Percentiles rank a stretch among this genome's conserved stretches.
Evolutionary conservation across 2,797 vertebrate genomes (phyloP).

Genomic region (Myiotriccus ornatus): DNA sequence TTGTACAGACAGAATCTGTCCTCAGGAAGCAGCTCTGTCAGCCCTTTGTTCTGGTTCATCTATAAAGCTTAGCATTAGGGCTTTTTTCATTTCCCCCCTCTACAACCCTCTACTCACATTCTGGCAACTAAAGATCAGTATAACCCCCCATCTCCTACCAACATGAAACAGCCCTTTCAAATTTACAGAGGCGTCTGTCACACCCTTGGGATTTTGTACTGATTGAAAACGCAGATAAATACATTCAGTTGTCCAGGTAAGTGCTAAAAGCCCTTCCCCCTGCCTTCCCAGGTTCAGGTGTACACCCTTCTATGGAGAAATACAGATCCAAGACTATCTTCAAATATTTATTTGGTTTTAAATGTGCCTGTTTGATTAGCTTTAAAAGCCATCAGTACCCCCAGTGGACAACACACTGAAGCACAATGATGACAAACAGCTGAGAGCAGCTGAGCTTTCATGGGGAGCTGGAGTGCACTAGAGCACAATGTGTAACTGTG

Average conservation of each 20-base stretch:
- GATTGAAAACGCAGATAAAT: background rate
- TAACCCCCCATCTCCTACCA: background rate
- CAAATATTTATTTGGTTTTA: background rate
- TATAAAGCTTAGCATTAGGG: background rate
- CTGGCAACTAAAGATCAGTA: background rate
- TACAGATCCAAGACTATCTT: background rate
- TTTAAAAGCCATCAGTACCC: background rate
- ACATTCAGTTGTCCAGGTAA: background rate
- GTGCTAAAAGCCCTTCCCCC: background rate
- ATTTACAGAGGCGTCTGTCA: background rate
- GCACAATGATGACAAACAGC: background rate
- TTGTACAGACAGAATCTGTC: background rate
- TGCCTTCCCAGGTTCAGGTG: background rate
- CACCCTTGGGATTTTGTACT: background rate
- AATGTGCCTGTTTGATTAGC: rapidly evolving
- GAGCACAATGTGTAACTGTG: rapidly evolving
- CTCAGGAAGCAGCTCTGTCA: background rate
- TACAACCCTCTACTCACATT: background rate
- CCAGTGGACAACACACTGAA: background rate
- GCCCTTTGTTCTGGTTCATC: background rate
- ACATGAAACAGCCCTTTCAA: background rate
- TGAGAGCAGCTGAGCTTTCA: background rate
- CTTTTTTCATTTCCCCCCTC: rapidly evolving
- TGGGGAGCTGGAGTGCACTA: background rate
- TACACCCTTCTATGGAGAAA: background rate